Evolutionary conservation across 2,113 vertebrate genomes (phyloP), one percentile per base, ranked within the genome.

Genomic region (Leucopternis melanops): DNA sequence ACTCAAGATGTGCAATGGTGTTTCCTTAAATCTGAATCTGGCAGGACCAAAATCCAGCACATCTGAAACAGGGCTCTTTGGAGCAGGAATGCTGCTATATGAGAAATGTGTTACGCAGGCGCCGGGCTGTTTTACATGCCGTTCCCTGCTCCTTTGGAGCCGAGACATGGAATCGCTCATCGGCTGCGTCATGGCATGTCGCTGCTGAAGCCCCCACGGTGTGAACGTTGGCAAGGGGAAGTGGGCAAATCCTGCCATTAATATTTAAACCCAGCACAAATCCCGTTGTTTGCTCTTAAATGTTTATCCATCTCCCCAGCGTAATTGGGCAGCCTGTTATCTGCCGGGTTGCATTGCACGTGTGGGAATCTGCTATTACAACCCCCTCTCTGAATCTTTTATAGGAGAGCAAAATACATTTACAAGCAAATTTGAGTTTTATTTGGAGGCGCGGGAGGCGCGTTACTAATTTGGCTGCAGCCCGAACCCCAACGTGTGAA

Each of bases 221-320:
- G 94, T 85, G 85, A 94, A 80, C n/a, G 2, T 57, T 96, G 95
- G 95, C 94, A 95, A 81, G 66, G 95, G 88, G 94, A 94, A 86
- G 83, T 92, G 95, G 92, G 94, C 84, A 95, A 94, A 95, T 96
- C 86, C 81, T 91, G 82, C 87, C 94, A 96, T 95, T 92, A 97
- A 96, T 97, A 96, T 96, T 95, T 96, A 93, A 97, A 92, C 94
- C 74, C 66, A 2, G 52, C 90, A 88, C 86, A 96, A 94, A 96
- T 96, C 95, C 93, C 3, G 17, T 94, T 97, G 91, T 97, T 97
- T 96, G 94, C 91, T 96, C 91, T 96, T 91, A 95, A 95, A 95
- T 95, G 85, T 97, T 96, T 92, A 95, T 95, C 85, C 61, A 92
- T 81, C 90, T 97, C 94, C 88, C 65, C 25, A 3, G 92, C 15